phyloP scores from a whole-genome alignment of 1,140 invertebrate species.

The Drosophila parvula region DNA sequence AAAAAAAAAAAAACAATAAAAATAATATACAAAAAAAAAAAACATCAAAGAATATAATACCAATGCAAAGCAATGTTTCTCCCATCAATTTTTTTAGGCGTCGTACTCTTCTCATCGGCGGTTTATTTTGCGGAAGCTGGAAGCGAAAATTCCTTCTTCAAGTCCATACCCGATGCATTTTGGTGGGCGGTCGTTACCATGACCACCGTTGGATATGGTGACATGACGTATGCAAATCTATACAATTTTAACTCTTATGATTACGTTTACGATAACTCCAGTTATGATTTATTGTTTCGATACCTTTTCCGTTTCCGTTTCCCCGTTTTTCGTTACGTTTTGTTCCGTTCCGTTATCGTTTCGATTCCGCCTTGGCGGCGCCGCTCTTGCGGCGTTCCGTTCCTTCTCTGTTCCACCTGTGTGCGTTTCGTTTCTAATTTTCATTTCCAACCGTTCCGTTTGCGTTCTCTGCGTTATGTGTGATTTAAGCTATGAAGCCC shows the following conservation, averaged over 20 bases:
- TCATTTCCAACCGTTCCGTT: constrained; percentile 38
- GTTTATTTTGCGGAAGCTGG: constrained; percentile 99
- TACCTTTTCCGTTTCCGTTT: constrained; percentile 31
- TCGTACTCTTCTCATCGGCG: constrained; percentile 99
- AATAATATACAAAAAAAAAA: constrained; percentile 20
- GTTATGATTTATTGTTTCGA: constrained; percentile 48
- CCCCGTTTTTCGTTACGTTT: constrained; percentile 19
- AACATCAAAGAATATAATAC: constrained; percentile 66
- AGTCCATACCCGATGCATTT: constrained; percentile 99
- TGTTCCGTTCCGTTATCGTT: constrained; percentile 31
- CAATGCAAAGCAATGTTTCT: constrained; percentile 84
- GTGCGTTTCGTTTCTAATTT: constrained; percentile 22
- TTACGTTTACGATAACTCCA: constrained; percentile 70
- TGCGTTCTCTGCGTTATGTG: constrained; percentile 43
- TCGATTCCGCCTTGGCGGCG: constrained; percentile 13
- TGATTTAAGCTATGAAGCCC: constrained; percentile 29
- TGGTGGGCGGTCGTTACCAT: constrained; percentile 99
- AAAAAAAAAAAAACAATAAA: constrained; percentile 34
- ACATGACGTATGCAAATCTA: constrained; percentile 96
- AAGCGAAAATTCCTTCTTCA: constrained; percentile 99
- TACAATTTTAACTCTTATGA: constrained; percentile 77
- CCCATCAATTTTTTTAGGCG: constrained; percentile 92
- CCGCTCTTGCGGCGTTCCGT: constrained; percentile 9
- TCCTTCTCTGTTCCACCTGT: constrained; percentile 31
- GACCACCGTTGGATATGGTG: constrained; percentile 99